These are phyloP conservation scores for Zaprionus capensis DNA, from an alignment of 1,140 invertebrate genomes.

Conservation along the genomic window DNA sequence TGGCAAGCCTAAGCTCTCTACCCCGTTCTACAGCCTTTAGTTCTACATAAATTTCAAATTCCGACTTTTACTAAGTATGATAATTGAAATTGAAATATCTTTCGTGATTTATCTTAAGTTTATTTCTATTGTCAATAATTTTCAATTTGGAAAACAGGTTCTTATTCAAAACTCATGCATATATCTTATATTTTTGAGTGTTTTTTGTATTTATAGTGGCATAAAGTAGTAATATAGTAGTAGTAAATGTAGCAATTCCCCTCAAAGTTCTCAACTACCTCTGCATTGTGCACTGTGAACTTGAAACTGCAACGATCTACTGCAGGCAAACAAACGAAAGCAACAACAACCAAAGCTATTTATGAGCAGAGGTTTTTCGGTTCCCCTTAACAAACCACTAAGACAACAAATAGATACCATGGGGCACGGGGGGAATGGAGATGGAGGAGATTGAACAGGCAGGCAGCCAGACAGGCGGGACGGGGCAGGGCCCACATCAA, in stretches of 20 bases:
- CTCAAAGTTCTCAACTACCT: too few relatives aligned
- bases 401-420: conserved; percentile 32
- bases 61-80: background rate
- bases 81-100: background rate
- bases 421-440: background rate
- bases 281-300: conserved; percentile 40
- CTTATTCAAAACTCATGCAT: too few relatives aligned
- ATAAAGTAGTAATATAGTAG: too few relatives aligned
- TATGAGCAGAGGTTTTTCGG: conserved; percentile 13
- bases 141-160: too few relatives aligned
- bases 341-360: conserved; percentile 38
- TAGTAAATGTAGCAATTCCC: too few relatives aligned
- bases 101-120: background rate
- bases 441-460: background rate
- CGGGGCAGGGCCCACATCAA: conserved; percentile 59
- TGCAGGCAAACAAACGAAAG: conserved; percentile 50
- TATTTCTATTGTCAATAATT: background rate
- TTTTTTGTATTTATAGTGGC: too few relatives aligned
- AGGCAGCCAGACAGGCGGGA: conserved; percentile 10
- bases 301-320: conserved; percentile 52
- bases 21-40: conserved; percentile 27
- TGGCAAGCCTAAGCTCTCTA: background rate
- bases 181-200: too few relatives aligned
- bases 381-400: conserved; percentile 24
- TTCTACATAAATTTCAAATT: conserved; percentile 21